Conservation (phyloP, 2,113 vertebrate species). For the Notechis scutatus region DNA sequence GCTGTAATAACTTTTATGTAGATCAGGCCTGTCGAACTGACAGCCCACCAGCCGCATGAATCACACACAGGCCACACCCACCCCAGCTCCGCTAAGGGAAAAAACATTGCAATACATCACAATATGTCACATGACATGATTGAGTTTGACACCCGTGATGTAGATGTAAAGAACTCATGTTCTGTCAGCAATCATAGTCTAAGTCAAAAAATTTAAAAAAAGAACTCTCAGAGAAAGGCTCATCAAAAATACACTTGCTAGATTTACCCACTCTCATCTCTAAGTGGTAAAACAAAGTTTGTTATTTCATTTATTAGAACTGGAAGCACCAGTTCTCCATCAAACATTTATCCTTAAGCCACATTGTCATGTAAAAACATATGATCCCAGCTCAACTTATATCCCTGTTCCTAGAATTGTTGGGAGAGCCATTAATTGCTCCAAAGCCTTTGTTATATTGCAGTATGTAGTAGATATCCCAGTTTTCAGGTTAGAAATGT, state of each 20-base stretch:
- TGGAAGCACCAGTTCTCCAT: background rate
- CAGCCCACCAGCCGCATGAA: no score
- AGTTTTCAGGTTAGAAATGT: background rate
- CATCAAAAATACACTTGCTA: background rate
- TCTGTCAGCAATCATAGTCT: background rate
- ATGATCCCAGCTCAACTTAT: background rate
- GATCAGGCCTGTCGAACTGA: background rate
- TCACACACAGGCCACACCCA: no score
- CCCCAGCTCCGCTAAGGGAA: no score
- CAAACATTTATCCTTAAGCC: background rate
- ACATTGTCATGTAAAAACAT: background rate
- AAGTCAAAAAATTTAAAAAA: background rate
- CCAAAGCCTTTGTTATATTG: background rate
- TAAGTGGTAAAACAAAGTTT: background rate
- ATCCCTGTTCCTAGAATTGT: background rate
- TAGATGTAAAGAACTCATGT: background rate
- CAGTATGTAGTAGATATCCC: background rate
- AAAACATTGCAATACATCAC: no score
- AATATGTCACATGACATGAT: no score
- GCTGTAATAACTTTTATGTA: background rate
- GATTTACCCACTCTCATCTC: background rate
- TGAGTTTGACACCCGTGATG: no score
- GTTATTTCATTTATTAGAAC: background rate
- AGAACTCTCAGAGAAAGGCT: background rate
- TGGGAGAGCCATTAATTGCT: background rate